Evolutionary conservation across 2,113 vertebrate species (phyloP), one percentile per base, ranked within the genome.

Genomic region (Leucosticte australis): DNA sequence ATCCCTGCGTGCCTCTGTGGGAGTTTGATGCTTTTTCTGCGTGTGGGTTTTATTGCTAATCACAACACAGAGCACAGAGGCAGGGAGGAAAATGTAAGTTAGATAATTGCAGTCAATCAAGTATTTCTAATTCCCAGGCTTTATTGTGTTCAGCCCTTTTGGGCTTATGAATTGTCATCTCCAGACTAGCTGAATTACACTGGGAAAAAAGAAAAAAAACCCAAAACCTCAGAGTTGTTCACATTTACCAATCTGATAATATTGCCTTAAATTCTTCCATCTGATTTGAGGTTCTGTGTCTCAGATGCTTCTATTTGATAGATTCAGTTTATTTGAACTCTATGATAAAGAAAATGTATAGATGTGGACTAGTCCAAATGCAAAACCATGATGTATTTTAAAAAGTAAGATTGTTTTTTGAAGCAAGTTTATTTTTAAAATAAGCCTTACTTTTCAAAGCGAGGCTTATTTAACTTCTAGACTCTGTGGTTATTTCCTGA

Each of bases 21-120:
- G 93, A 94, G 53, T 68, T 41, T 10, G 39, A 41, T 82, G 69
- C 70, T 78, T 79, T 81, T 92, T 75, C 53, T 92, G 74, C 3
- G 1, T 87, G 81, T 49, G 69, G 77, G 65, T 91, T 97, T 94
- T 94, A 82, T 68, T 87, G 77, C 87, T 75, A 39, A 87, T 94
- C 81, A 55, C 77, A 78, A 23, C 69, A 81, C 60, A 86, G 77
- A 89, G 55, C 63, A 42, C 16, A 49, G 68, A 70, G 82, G 83
- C 47, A 92, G 44, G 11, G 68, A 83, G 73, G 47, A 47, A 67
- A 78, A 75, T 74, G 5, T 53, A 35, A 87, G 47, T 91, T 89
- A 49, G 69, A 33, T 87, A 73, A 62, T 41, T 92, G 30, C 69
- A 94, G 42, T 92, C 89, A 65, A 5, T 84, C 70, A 84, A 42